phyloP scores from a whole-genome alignment of 2,797 vertebrate genomes.

The Sciurus carolinensis region DNA sequence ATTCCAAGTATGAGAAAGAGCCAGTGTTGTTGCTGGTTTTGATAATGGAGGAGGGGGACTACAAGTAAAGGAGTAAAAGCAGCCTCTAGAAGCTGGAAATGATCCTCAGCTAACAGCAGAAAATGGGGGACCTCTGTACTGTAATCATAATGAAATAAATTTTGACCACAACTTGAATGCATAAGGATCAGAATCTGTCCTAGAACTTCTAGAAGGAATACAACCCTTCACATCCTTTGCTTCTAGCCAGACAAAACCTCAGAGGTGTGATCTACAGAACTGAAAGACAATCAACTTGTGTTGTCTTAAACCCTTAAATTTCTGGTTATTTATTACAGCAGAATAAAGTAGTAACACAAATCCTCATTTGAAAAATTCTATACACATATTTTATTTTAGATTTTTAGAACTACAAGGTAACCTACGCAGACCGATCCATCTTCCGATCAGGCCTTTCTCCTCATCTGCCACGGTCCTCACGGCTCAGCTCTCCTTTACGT shows the following conservation, averaged over 20 bases:
- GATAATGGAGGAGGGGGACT: neutral
- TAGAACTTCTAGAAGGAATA: neutral
- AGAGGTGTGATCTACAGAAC: neutral
- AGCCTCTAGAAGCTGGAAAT: neutral
- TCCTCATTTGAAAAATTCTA: neutral
- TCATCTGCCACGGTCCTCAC: neutral
- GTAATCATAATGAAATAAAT: neutral
- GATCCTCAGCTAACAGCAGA: neutral
- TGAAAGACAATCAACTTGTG: neutral
- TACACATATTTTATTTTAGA: neutral
- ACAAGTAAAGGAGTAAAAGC: neutral
- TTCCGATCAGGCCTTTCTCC: neutral
- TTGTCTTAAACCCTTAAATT: neutral
- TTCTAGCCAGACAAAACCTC: neutral
- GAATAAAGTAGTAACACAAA: neutral
- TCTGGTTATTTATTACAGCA: neutral
- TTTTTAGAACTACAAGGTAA: neutral
- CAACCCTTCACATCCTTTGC: neutral
- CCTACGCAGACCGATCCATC: neutral
- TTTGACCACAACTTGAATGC: neutral
- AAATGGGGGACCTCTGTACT: neutral
- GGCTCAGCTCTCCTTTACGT: neutral
- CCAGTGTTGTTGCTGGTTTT: neutral
- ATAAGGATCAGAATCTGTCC: neutral
- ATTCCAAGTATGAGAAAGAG: neutral